Conservation (phyloP, 2,113 vertebrate species). For the Dasyurus viverrinus region DNA sequence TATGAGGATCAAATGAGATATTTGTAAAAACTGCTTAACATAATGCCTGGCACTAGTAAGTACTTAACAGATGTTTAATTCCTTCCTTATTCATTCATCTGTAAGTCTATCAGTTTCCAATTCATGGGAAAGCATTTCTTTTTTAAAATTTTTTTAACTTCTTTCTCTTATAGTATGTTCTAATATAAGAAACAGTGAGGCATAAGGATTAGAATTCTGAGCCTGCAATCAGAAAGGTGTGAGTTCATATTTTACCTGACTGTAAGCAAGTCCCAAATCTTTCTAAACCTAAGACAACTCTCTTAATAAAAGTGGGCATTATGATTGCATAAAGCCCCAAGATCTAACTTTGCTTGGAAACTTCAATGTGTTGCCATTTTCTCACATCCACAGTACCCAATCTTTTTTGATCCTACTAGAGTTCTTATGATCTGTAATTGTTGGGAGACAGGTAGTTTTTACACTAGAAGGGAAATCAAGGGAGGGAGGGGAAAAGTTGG, state of each 20-base stretch:
- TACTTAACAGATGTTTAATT: not conserved
- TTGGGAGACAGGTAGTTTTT: not conserved
- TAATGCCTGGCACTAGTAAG: not conserved
- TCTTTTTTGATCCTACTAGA: not conserved
- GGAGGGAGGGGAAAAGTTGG: too few species aligned
- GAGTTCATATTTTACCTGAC: not conserved
- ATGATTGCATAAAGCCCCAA: not conserved
- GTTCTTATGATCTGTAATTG: not conserved
- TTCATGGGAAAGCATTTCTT: not conserved
- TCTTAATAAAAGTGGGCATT: not conserved
- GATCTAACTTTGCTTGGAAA: not conserved
- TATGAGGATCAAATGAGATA: not conserved
- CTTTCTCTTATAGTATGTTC: not conserved
- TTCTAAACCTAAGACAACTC: not conserved
- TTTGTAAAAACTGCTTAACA: not conserved
- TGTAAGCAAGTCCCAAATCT: not conserved
- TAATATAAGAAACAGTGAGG: not conserved
- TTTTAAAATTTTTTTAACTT: not conserved
- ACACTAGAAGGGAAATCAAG: not conserved
- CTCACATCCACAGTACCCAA: not conserved
- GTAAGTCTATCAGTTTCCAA: not conserved
- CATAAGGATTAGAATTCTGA: not conserved
- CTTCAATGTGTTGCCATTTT: not conserved
- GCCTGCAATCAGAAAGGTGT: not conserved
- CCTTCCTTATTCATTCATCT: not conserved